A percentile compares a stretch with the other conserved stretches of the same genome.
These are phyloP conservation scores for Eilema griseolum DNA, from an alignment of 2,888 invertebrate species.

Conservation along the genomic window DNA sequence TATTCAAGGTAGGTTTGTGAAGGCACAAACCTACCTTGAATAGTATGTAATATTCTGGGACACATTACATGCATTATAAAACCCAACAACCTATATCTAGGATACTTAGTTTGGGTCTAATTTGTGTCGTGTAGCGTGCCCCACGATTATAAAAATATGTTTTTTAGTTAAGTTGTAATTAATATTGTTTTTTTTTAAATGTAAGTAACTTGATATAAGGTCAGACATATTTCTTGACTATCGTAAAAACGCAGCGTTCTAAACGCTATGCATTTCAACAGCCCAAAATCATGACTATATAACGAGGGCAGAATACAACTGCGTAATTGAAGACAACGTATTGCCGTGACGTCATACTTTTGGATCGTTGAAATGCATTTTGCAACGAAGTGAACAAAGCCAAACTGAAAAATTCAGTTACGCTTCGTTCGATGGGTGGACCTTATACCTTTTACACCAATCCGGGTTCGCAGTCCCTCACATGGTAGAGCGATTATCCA, in stretches of 20 bases:
- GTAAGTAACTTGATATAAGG: background rate
- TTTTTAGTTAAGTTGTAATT: background rate
- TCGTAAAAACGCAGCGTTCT: background rate
- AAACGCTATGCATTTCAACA: constrained; percentile 17
- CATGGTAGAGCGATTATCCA: background rate
- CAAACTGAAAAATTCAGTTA: constrained; percentile 48
- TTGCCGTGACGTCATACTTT: background rate
- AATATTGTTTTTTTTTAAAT: background rate
- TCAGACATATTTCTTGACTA: too few relatives aligned
- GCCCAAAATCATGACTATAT: background rate
- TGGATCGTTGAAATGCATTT: constrained; percentile 44
- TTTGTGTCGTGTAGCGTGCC: too few relatives aligned
- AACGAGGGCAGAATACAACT: background rate
- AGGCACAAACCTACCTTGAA: too few relatives aligned
- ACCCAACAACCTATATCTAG: too few relatives aligned
- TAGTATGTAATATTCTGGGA: too few relatives aligned
- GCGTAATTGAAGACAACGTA: background rate
- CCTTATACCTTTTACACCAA: constrained; percentile 40
- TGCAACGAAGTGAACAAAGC: constrained; percentile 41
- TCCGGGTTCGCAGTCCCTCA: background rate
- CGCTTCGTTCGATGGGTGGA: constrained; percentile 41
- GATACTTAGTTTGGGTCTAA: too few relatives aligned
- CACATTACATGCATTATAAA: too few relatives aligned
- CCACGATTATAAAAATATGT: too few relatives aligned
- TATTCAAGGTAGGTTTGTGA: too few relatives aligned